Conservation (phyloP, 2,888 invertebrate species). For the Fragum whitleyi region DNA sequence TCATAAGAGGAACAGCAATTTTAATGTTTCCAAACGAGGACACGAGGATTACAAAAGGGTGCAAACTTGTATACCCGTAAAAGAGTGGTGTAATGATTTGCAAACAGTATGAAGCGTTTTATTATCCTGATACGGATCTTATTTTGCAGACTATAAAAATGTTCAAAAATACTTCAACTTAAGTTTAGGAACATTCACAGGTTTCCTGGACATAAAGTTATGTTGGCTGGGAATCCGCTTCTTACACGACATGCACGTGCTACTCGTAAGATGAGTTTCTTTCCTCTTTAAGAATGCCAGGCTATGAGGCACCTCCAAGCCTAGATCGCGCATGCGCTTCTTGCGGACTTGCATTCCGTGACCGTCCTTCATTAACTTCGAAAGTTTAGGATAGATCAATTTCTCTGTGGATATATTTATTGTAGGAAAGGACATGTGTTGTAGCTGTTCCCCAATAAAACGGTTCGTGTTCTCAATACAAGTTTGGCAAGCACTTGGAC, state of each 20-base stretch:
- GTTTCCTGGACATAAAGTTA: not conserved
- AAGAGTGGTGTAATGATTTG: too few relatives aligned
- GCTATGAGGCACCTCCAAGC: conserved; percentile 59
- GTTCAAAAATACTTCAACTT: not conserved
- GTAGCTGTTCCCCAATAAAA: conserved; percentile 74
- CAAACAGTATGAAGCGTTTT: too few relatives aligned
- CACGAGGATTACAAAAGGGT: too few relatives aligned
- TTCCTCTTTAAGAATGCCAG: conserved; percentile 49
- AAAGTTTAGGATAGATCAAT: conserved; percentile 65
- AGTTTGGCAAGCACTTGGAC: conserved; percentile 73
- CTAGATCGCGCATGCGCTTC: conserved; percentile 66
- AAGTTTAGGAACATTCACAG: not conserved
- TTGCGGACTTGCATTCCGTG: conserved; percentile 70
- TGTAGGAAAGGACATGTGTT: conserved; percentile 72
- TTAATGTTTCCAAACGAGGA: too few relatives aligned
- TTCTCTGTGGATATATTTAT: conserved; percentile 70
- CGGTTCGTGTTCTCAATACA: conserved; percentile 77
- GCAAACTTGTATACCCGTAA: too few relatives aligned
- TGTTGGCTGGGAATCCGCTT: conserved; percentile 31
- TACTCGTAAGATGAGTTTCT: conserved; percentile 51
- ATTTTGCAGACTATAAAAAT: too few relatives aligned
- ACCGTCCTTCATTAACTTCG: conserved; percentile 67
- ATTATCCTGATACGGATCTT: too few relatives aligned
- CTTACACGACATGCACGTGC: conserved; percentile 50
- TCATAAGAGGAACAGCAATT: too few relatives aligned